A percentile compares a stretch with the other conserved stretches of the same genome.
These are phyloP conservation scores for Diplodus puntazzo DNA, from an alignment of 2,797 vertebrate species.

Conservation along the genomic window DNA sequence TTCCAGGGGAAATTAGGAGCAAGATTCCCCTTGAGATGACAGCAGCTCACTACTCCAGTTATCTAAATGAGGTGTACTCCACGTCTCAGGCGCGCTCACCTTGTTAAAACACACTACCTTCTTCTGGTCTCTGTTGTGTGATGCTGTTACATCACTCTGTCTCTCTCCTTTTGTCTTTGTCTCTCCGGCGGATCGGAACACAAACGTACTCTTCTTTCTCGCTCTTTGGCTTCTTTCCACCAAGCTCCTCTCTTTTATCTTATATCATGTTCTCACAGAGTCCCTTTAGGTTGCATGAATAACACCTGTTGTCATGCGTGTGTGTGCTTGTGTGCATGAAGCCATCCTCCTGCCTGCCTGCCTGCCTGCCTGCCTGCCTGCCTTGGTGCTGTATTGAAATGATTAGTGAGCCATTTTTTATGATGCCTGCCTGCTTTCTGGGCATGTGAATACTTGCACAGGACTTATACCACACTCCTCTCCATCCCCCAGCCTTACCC, in stretches of 20 bases:
- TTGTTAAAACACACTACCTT: constrained; percentile 63
- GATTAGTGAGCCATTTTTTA: constrained; percentile 83
- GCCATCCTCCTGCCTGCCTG: constrained; percentile 54
- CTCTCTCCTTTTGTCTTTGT: constrained; percentile 31
- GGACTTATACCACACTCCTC: constrained; percentile 64
- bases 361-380: constrained; percentile 54
- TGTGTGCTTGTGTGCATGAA: constrained; percentile 60
- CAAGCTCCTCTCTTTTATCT: constrained; percentile 21
- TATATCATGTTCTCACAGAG: constrained; percentile 22
- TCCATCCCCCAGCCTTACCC: constrained; percentile 71
- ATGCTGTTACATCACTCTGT: constrained; percentile 50
- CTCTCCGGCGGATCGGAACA: constrained; percentile 25
- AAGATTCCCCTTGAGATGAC: constrained; percentile 92
- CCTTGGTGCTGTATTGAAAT: constrained; percentile 76
- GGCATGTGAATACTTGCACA: constrained; percentile 77
- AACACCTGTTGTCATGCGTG: constrained; percentile 69
- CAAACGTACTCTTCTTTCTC: constrained; percentile 29
- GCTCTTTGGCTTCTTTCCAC: constrained; percentile 16
- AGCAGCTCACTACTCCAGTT: constrained; percentile 85
- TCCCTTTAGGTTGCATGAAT: constrained; percentile 43
- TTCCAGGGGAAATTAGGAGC: constrained; percentile 94
- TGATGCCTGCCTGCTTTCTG: constrained; percentile 72
- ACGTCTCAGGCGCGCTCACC: constrained; percentile 70
- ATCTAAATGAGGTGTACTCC: constrained; percentile 88
- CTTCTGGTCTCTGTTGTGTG: constrained; percentile 46